A percentile compares a stretch with the other conserved stretches of the same genome.
These are phyloP conservation scores for Hymenochirus boettgeri DNA, from an alignment of 2,113 vertebrate species.

Conservation along the genomic window DNA sequence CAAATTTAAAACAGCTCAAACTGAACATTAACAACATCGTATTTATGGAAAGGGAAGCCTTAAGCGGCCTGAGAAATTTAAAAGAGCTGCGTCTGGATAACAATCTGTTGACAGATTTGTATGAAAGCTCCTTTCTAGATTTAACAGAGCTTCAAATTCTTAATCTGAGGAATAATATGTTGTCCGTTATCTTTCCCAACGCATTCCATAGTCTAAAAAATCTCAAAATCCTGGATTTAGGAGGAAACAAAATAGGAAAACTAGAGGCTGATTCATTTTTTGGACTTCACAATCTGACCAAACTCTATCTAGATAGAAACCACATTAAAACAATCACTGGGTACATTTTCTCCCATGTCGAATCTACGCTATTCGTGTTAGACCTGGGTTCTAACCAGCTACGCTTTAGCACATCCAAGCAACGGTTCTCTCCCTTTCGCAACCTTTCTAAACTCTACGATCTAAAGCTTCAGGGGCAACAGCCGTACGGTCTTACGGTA, in stretches of 20 bases:
- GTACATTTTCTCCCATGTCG: slow-evolving; percentile 6
- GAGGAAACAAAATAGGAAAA: slow-evolving; percentile 67
- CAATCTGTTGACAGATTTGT: slow-evolving; percentile 73
- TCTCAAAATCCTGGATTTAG: slow-evolving; percentile 68
- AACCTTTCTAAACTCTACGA: slow-evolving; percentile 51
- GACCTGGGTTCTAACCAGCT: slow-evolving; percentile 45
- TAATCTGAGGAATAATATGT: slow-evolving; percentile 72
- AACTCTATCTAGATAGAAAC: slow-evolving; percentile 74
- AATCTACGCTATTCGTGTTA: slow-evolving; percentile 47
- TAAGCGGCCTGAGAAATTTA: slow-evolving; percentile 59
- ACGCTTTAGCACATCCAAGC: slow-evolving; percentile 46
- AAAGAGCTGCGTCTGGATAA: slow-evolving; percentile 69
- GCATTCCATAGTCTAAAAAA: slow-evolving; percentile 56
- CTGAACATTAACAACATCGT: slow-evolving; percentile 75
- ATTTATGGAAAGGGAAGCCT: slow-evolving; percentile 49
- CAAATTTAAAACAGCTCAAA: slow-evolving; percentile 51
- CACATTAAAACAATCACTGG: slow-evolving; percentile 49
- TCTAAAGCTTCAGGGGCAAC: slow-evolving; percentile 44
- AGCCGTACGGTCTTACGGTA: slow-evolving; percentile 47
- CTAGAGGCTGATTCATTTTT: slow-evolving; percentile 53
- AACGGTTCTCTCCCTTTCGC: slow-evolving; percentile 57
- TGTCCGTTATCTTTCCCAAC: slow-evolving; percentile 64
- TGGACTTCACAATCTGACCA: slow-evolving; percentile 58
- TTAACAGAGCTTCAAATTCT: slow-evolving; percentile 61
- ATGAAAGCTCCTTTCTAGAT: slow-evolving; percentile 54